Evolutionary conservation across 2,797 vertebrate species (phyloP), one percentile per base, ranked within the genome.

Genomic region (Notolabrus celidotus): DNA sequence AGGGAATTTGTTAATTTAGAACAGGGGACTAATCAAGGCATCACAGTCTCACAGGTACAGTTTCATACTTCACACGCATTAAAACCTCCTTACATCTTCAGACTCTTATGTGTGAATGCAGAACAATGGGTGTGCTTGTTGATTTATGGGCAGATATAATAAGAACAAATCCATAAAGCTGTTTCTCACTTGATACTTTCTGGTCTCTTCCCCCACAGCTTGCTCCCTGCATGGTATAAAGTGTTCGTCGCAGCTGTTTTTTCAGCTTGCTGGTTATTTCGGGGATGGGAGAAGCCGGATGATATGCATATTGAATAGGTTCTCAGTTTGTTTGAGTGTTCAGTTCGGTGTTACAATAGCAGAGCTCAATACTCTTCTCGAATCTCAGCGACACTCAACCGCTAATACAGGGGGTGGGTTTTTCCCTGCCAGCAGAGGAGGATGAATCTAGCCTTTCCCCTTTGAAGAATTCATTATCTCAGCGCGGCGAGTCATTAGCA

Each of bases 241-340:
- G 60, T 74, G 63, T 79, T 67, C 29, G 65, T 41, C 69, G 60
- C 67, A 69, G 71, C 58, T 81, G 50, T 68, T 71, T 36, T 73
- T 66, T 47, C 19, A 41, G 58, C 57, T 50, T 31, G 43, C 45
- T 51, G 64, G 72, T 87, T 88, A 82, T 91, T 93, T 91, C 83
- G 68, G 82, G 92, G 71, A 62, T 9, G 31, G 68, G 42, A 73
- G 65, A 86, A 79, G 71, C 76, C 73, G 75, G 79, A 78, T 83
- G 71, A 84, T 86, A 78, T 88, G 52, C 83, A 88, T 92, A 88
- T 90, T 92, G 90, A 90, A 90, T 83, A 80, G 41, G 7, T 25
- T 77, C 66, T 83, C 72, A 31, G 72, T 83, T 84, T 84, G 60
- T 86, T 80, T 88, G 62, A 72, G 74, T 81, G 74, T 66, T 77